Evolutionary conservation across 2,113 vertebrate genomes (phyloP).

Genomic region (Oceanites oceanicus): DNA sequence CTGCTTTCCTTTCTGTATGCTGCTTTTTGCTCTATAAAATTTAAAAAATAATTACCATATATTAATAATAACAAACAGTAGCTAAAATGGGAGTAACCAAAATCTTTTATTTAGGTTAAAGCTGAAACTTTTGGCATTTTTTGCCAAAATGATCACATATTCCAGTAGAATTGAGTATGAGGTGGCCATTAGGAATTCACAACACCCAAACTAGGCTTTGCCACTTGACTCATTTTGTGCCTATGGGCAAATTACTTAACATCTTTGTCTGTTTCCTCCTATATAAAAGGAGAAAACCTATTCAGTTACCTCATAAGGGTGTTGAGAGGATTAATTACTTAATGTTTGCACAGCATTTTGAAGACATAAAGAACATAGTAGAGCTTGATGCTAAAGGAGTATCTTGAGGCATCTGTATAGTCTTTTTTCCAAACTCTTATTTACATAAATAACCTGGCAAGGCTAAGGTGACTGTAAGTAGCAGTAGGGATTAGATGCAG

Average conservation of each 20-base stretch:
- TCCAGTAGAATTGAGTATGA: background rate
- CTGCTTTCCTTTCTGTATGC: slow-evolving; percentile 3
- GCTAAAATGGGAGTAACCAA: background rate
- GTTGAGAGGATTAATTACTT: slow-evolving; percentile 28
- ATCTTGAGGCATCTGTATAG: background rate
- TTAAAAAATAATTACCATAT: background rate
- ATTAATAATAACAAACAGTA: background rate
- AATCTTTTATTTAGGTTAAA: background rate
- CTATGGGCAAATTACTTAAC: slow-evolving; percentile 29
- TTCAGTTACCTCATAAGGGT: slow-evolving; percentile 15
- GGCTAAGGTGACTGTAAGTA: background rate
- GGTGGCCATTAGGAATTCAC: background rate
- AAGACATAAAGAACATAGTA: background rate
- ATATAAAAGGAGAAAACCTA: slow-evolving; percentile 17
- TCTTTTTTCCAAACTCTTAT: background rate
- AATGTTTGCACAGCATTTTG: slow-evolving; percentile 5
- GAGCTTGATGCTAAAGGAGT: background rate
- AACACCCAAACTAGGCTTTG: background rate
- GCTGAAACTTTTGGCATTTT: background rate
- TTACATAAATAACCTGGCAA: background rate
- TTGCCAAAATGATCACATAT: background rate
- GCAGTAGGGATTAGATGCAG: background rate
- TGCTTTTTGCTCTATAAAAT: background rate
- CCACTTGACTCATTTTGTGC: slow-evolving; percentile 20
- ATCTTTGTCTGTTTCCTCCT: slow-evolving; percentile 23